A percentile compares a stretch with the other conserved stretches of the same genome.
Conservation (phyloP, 1,140 invertebrate genomes). For the Hydropsyche tenuis region DNA sequence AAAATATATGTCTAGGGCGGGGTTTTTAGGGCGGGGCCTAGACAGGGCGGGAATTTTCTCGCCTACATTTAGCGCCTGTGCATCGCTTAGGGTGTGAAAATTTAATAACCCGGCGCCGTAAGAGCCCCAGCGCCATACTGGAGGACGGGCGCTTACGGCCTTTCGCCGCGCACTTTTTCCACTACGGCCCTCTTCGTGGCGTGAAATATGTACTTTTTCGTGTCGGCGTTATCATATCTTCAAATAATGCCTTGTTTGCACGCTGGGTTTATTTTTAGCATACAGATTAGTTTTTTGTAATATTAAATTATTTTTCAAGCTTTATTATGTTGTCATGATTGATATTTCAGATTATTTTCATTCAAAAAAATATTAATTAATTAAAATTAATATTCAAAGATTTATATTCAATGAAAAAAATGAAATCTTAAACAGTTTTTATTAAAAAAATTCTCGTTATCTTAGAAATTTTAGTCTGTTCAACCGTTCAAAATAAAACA, state of each 20-base stretch:
- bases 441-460: no score
- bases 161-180: background rate
- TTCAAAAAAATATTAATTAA: no score
- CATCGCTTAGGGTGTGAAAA: slow-evolving; percentile 34
- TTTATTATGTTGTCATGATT: no score
- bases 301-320: no score
- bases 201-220: background rate
- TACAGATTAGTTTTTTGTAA: background rate
- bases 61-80: slow-evolving; percentile 32
- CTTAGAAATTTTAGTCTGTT: no score
- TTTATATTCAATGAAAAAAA: no score
- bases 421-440: no score
- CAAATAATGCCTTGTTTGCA: background rate
- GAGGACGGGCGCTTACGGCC: background rate
- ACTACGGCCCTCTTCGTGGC: background rate
- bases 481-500: no score
- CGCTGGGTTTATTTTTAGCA: background rate
- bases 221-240: no score
- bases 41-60: slow-evolving; percentile 34
- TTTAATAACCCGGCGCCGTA: slow-evolving; percentile 4
- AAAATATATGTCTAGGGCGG: slow-evolving; percentile 21
- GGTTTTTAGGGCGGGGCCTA: slow-evolving; percentile 28
- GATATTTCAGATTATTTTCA: no score
- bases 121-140: background rate
- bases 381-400: no score